A percentile compares a stretch with the other conserved stretches of the same genome.
Conservation (phyloP, 2,113 vertebrate genomes). For the Melospiza melodia region DNA sequence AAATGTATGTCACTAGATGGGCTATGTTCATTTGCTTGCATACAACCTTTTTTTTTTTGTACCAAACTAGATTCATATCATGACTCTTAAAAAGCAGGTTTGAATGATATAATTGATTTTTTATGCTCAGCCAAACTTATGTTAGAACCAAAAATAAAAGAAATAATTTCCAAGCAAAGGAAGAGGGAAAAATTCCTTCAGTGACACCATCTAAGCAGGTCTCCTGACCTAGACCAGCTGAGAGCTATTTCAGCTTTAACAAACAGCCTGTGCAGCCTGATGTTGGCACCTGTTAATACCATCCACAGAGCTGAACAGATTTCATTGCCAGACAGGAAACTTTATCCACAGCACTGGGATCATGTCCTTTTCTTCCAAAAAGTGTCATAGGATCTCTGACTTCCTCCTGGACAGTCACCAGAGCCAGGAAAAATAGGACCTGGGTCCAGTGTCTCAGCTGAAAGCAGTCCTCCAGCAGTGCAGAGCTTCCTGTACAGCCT, state of each 20-base stretch:
- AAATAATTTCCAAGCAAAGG: background rate
- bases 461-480: slow-evolving; percentile 51
- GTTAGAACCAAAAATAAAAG: background rate
- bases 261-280: background rate
- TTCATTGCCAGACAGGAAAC: slow-evolving; percentile 55
- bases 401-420: slow-evolving; percentile 52
- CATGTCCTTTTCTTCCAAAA: slow-evolving; percentile 52
- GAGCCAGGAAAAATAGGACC: slow-evolving; percentile 64
- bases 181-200: background rate
- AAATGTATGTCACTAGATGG: background rate
- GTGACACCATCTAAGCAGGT: background rate
- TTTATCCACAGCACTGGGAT: slow-evolving; percentile 36
- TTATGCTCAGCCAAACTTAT: background rate
- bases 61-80: background rate
- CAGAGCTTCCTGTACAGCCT: slow-evolving; percentile 25
- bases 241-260: background rate
- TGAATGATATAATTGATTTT: background rate
- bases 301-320: background rate
- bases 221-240: background rate
- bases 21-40: background rate
- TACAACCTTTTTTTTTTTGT: background rate
- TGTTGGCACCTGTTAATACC: slow-evolving; percentile 54
- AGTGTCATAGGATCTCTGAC: slow-evolving; percentile 50
- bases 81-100: background rate
- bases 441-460: slow-evolving; percentile 41